Percentiles rank a stretch among this genome's conserved stretches.
These are phyloP conservation scores for Drosophila sproati DNA, from an alignment of 1,140 invertebrate genomes.

Conservation along the genomic window DNA sequence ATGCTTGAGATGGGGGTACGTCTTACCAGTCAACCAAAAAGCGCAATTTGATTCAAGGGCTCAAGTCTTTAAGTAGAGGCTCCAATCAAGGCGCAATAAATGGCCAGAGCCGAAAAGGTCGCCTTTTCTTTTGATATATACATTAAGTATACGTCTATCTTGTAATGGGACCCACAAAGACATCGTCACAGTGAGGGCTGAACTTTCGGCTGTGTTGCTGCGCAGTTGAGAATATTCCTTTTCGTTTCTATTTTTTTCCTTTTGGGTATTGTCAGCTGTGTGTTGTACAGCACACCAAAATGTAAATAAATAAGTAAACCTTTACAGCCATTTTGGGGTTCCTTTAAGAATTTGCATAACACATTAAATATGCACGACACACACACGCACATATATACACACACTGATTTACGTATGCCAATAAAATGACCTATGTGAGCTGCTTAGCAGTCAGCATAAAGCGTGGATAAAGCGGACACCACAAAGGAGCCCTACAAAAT, in stretches of 20 bases:
- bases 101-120: slow-evolving; percentile 42
- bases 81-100: slow-evolving; percentile 44
- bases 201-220: slow-evolving; percentile 37
- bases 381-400: slow-evolving; percentile 58
- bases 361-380: slow-evolving; percentile 76
- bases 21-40: slow-evolving; percentile 17
- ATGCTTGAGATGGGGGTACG: neutral
- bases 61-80: slow-evolving; percentile 35
- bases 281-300: slow-evolving; percentile 39
- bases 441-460: slow-evolving; percentile 63
- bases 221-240: slow-evolving; percentile 34
- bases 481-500: slow-evolving; percentile 50
- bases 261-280: slow-evolving; percentile 47
- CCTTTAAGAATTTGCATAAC: slow-evolving; percentile 70
- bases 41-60: slow-evolving; percentile 33
- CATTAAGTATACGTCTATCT: neutral
- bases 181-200: slow-evolving; percentile 18
- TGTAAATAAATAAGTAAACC: slow-evolving; percentile 69
- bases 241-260: slow-evolving; percentile 1
- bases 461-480: slow-evolving; percentile 15
- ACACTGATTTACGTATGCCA: slow-evolving; percentile 58
- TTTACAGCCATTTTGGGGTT: slow-evolving; percentile 53
- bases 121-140: slow-evolving; percentile 11
- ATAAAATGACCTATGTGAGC: slow-evolving; percentile 71
- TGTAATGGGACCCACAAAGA: slow-evolving; percentile 12